These are phyloP conservation scores for Agriotes lineatus DNA, from an alignment of 2,888 invertebrate genomes.

Conservation along the genomic window DNA sequence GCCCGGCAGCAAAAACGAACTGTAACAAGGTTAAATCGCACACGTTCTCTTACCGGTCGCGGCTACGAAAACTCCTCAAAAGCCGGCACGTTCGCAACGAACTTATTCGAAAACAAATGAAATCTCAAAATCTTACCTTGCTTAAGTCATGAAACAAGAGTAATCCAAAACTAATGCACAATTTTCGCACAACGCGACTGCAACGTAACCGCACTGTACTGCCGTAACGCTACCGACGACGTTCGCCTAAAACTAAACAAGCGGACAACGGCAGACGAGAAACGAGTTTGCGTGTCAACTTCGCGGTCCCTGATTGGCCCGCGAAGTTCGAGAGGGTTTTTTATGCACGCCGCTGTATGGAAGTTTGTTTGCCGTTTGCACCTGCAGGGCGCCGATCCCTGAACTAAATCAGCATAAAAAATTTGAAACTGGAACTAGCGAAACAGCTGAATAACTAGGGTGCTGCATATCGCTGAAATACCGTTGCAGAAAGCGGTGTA, in stretches of 20 bases:
- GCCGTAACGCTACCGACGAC: neutral
- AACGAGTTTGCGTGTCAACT: slow-evolving; percentile 33
- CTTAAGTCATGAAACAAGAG: neutral
- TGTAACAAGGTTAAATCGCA: slow-evolving; percentile 1
- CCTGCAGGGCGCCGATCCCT: neutral
- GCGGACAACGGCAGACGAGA: slow-evolving; percentile 15
- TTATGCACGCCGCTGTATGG: neutral
- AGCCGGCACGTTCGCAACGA: too few species aligned
- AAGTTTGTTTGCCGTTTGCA: slow-evolving; percentile 10
- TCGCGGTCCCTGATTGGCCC: slow-evolving; percentile 6
- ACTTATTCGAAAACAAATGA: too few species aligned
- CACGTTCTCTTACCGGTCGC: too few species aligned
- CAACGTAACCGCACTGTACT: neutral
- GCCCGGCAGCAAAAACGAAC: neutral
- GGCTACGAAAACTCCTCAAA: too few species aligned
- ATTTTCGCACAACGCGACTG: neutral
- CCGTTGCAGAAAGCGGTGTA: too few species aligned
- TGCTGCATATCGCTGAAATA: too few species aligned
- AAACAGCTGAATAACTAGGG: too few species aligned
- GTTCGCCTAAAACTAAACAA: slow-evolving; percentile 5
- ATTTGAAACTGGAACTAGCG: neutral
- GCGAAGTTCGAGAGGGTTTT: neutral
- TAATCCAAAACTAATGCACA: slow-evolving; percentile 7
- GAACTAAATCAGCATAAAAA: neutral
- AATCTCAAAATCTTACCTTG: neutral